phyloP scores from a whole-genome alignment of 2,888 invertebrate genomes.

The Uropetala carovei region DNA sequence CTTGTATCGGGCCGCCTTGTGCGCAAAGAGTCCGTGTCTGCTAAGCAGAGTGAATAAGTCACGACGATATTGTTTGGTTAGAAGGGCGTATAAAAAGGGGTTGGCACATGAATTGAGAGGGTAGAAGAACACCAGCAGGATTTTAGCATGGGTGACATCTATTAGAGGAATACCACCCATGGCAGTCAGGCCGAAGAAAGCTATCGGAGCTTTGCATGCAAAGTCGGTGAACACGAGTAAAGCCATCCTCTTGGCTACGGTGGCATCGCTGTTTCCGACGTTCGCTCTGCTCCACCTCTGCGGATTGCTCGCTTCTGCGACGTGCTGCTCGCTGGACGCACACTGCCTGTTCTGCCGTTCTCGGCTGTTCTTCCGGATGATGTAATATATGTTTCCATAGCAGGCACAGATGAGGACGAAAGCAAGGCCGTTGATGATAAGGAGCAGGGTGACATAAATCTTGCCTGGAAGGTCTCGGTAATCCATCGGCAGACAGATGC shows the following conservation, averaged over 20 bases:
- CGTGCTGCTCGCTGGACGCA: neutral
- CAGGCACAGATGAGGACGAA: conserved; percentile 81
- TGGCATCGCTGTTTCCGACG: conserved; percentile 72
- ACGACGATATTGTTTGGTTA: conserved; percentile 81
- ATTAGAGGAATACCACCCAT: conserved; percentile 81
- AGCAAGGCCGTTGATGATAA: conserved; percentile 80
- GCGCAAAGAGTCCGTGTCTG: conserved; percentile 75
- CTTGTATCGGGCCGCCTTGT: conserved; percentile 75
- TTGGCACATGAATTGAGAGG: conserved; percentile 84
- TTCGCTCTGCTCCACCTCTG: conserved; percentile 2
- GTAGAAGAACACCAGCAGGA: conserved; percentile 82
- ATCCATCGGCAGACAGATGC: conserved; percentile 83
- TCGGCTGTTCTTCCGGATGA: conserved; percentile 73
- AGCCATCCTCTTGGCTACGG: conserved; percentile 82
- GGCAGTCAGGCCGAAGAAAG: conserved; percentile 82
- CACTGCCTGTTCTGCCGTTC: conserved; percentile 65
- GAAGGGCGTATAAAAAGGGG: conserved; percentile 82
- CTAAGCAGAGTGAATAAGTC: conserved; percentile 79
- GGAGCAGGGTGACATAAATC: conserved; percentile 78
- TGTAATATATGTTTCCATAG: conserved; percentile 81
- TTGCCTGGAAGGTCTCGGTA: conserved; percentile 77
- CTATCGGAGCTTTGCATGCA: conserved; percentile 81
- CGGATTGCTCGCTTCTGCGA: neutral
- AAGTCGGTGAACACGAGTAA: conserved; percentile 82
- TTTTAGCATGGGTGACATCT: conserved; percentile 76